These are phyloP conservation scores for Myiopsitta monachus DNA, from an alignment of 2,113 vertebrate genomes.

Conservation along the genomic window DNA sequence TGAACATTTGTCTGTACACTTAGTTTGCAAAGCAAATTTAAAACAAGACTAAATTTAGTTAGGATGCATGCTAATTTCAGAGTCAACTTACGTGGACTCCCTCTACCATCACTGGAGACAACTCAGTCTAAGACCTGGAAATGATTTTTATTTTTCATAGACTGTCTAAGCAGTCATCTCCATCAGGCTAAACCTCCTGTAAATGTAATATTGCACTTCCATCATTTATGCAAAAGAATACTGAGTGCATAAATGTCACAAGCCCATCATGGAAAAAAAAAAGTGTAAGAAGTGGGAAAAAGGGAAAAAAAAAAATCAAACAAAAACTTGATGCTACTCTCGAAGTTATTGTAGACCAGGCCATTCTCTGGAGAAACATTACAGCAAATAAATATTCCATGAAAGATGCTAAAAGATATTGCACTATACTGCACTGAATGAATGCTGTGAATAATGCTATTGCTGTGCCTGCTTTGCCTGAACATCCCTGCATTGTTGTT, in stretches of 20 bases:
- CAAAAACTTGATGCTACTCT: neutral
- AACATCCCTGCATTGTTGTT: neutral
- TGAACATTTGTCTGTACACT: neutral
- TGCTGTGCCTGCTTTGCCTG: neutral
- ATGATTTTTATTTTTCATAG: neutral
- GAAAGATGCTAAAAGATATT: neutral
- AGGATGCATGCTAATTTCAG: neutral
- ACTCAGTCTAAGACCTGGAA: neutral
- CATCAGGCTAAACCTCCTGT: neutral
- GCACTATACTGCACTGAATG: neutral
- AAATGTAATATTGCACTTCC: neutral
- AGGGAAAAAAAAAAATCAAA: neutral
- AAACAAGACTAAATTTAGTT: neutral
- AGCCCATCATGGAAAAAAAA: neutral
- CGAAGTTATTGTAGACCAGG: neutral
- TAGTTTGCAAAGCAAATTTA: neutral
- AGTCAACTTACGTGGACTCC: neutral
- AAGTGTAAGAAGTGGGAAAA: neutral
- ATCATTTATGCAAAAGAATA: neutral
- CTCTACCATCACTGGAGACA: neutral
- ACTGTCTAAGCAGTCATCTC: neutral
- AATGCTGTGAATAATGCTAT: neutral
- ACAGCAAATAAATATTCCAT: slow-evolving; percentile 47
- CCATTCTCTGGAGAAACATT: neutral
- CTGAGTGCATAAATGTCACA: neutral